Evolutionary conservation across 2,113 vertebrate genomes (phyloP).

Genomic region (Fukomys damarensis): DNA sequence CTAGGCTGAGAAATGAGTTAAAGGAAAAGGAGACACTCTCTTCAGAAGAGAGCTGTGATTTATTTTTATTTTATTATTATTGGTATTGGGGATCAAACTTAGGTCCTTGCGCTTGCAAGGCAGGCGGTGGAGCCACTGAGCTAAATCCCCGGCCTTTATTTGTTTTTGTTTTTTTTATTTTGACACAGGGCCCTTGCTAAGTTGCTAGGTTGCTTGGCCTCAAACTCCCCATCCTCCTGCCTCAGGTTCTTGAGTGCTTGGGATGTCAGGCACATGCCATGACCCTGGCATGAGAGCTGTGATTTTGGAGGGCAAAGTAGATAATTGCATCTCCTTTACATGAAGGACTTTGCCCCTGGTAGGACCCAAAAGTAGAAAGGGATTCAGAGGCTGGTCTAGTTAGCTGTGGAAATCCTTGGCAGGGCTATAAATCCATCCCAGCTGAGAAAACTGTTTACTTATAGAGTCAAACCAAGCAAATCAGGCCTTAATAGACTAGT

Average conservation of each 20-base stretch:
- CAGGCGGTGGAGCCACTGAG: too few species aligned
- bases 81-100: too few species aligned
- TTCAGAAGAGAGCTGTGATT: not conserved
- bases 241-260: not conserved
- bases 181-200: not conserved
- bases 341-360: not conserved
- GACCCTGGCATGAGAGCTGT: not conserved
- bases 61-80: too few species aligned
- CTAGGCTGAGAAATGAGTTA: not conserved
- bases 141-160: too few species aligned
- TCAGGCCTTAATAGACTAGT: constrained; percentile 62
- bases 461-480: constrained; percentile 63
- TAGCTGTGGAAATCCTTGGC: constrained; percentile 49
- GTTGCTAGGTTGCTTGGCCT: not conserved
- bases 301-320: not conserved
- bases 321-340: not conserved
- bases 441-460: constrained; percentile 73
- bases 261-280: not conserved
- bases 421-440: constrained; percentile 66
- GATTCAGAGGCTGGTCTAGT: not conserved
- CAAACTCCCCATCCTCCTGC: not conserved
- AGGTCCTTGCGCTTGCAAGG: too few species aligned
- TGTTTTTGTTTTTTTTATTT: too few species aligned
- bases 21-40: not conserved
- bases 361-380: not conserved